Evolutionary conservation across 92 coral and sea anemone species (phyloP), one percentile per base, ranked within the genome.

Genomic region (Blastomussa wellsi): DNA sequence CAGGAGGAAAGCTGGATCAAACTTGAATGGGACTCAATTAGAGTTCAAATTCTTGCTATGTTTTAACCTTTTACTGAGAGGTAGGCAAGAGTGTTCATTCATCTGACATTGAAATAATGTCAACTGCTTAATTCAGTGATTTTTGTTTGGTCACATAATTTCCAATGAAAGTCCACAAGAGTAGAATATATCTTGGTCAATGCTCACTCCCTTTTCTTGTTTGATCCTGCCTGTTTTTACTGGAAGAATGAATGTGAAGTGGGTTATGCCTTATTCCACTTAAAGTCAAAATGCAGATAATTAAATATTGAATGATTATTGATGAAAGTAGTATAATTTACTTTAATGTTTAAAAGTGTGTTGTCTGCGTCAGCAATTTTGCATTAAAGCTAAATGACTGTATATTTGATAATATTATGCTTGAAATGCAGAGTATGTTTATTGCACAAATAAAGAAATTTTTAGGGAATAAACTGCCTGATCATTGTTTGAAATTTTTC

Each of bases 391-490:
- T 64, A 39, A 62, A 79, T 82, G 70, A 70, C 86, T 82, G 86
- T 82, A 72, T 72, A 82, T 82, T 82, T 82, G 78, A 71, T 81
- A 35, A 35, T 74, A 52, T 67, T 51, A 71, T 71, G 86, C 79
- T 32, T 31, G 68, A 59, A 51, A 72, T 51, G 78, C 66, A 51
- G 52, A 81, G 66, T 81, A 53, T 71, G 70, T 70, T 71, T 82
- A 57, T 72, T 26, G 79, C 79, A 71, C 86, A 82, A 82, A 82
- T 82, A 82, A 82, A 82, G 52, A 15, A 72, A 71, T 82, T 82
- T 82, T 71, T 72, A 72, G 79, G 78, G 85, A 82, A 82, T 22
- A 0, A 44, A 10, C 11, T 44, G 49, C 11, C 11, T 10, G 0
- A 6, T 4, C 7, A 44, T 8, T 10, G 7, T 8, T 44, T 3